Evolutionary conservation across 2,888 invertebrate species (phyloP), one percentile per base, ranked within the genome.

Genomic region (Drosophila paracracens): DNA sequence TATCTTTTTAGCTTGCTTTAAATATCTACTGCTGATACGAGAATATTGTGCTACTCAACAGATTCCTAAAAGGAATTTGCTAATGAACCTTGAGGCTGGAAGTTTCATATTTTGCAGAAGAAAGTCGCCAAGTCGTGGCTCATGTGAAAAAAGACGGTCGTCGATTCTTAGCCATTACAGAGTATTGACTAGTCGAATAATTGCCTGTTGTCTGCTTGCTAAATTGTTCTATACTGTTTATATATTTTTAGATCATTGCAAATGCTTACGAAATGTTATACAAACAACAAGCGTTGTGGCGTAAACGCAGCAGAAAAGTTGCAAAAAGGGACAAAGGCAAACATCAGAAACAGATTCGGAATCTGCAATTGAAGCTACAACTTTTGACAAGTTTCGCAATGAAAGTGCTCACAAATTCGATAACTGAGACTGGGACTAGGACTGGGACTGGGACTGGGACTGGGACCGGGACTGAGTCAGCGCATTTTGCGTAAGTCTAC

Each of bases 401-500:
- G 74, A 53, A 59, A 69, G 69, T 43, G 50, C 51, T 70, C 53
- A 65, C 60, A 25, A 64, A 62, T 59, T 61, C 62, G 62, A 63
- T 63, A 57, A 56, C 38, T 51, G 27, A 27, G 11, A 13, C 29
- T 31, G 38, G 16, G 21, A n/a, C 40, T 56, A 6, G 25, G 27
- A 40, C 43, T 29, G 54, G 1, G 3, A 21, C 29, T 21, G 33
- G 25, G 27, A 40, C 43, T 29, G 54, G 1, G 1, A 21, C 29
- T 21, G 33, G 18, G 0, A 38, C 8, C 48, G 18, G 38, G 3
- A 40, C 46, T 77, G 78, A 70, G 50, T 77, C 76, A 77, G 77
- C 78, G 52, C 46, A 46, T 25, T 74, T 74, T 77, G 64, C 65
- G 74, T 70, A 51, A 66, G 57, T 66, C 63, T 63, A 70, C 58